Evolutionary conservation across 2,797 vertebrate genomes (phyloP).

Genomic region (Coccyzus lansbergi): DNA sequence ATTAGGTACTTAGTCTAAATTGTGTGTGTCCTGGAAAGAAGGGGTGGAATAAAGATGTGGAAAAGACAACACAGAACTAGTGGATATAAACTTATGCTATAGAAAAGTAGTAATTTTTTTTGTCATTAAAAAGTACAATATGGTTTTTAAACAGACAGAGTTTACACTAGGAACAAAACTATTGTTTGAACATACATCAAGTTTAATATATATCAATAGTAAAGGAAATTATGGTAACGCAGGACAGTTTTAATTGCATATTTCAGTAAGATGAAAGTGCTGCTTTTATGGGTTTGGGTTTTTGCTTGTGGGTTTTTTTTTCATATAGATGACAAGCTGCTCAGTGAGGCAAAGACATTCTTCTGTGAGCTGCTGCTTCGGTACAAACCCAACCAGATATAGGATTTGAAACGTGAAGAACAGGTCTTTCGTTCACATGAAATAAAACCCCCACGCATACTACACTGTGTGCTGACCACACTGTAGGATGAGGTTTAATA

Average conservation of each 20-base stretch:
- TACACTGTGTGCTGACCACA: neutral
- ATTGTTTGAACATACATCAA: neutral
- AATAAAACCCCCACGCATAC: neutral
- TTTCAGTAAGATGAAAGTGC: neutral
- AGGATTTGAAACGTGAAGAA: neutral
- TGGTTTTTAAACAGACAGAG: neutral
- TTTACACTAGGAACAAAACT: neutral
- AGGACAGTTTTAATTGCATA: neutral
- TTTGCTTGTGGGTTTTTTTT: neutral
- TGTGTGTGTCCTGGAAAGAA: neutral
- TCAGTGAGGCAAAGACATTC: neutral
- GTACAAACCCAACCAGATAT: neutral
- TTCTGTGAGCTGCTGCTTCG: neutral
- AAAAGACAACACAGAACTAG: neutral
- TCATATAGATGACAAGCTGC: neutral
- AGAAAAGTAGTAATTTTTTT: neutral
- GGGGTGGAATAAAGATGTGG: neutral
- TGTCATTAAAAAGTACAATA: neutral
- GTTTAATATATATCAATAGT: neutral
- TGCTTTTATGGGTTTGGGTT: neutral
- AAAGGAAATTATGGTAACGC: neutral
- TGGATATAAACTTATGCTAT: neutral
- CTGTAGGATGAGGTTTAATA: accelerated
- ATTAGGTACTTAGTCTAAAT: neutral
- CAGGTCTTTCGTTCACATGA: neutral